A percentile compares a stretch with the other conserved stretches of the same genome.
These are phyloP conservation scores for Seriola quinqueradiata DNA, from an alignment of 2,113 vertebrate genomes.

Conservation along the genomic window DNA sequence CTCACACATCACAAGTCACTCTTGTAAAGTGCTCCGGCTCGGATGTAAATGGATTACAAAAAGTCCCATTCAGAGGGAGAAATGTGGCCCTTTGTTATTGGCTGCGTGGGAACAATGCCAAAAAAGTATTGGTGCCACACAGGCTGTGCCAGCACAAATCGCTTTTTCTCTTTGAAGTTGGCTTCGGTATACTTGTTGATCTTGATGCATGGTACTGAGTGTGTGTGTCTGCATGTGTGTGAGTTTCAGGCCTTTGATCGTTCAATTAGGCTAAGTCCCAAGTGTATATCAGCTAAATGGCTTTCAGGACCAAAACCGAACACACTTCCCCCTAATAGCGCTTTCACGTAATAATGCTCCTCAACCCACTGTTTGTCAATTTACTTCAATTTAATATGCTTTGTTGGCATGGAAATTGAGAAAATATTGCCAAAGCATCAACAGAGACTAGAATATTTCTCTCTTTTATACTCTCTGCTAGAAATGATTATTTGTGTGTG, in stretches of 20 bases:
- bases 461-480: not conserved
- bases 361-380: slow-evolving; percentile 33
- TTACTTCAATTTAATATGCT: slow-evolving; percentile 38
- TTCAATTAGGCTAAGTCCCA: slow-evolving; percentile 58
- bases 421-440: slow-evolving; percentile 41
- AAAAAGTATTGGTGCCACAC: slow-evolving; percentile 49
- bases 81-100: slow-evolving; percentile 51
- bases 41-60: slow-evolving; percentile 57
- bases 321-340: slow-evolving; percentile 20
- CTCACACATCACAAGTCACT: slow-evolving; percentile 32
- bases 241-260: slow-evolving; percentile 56
- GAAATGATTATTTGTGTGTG: not conserved
- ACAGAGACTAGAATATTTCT: not conserved
- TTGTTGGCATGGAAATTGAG: slow-evolving; percentile 33
- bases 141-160: slow-evolving; percentile 54
- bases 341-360: slow-evolving; percentile 41
- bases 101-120: slow-evolving; percentile 39
- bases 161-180: slow-evolving; percentile 63
- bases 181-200: slow-evolving; percentile 52
- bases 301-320: slow-evolving; percentile 43
- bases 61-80: slow-evolving; percentile 39
- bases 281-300: slow-evolving; percentile 57
- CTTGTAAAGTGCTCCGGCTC: slow-evolving; percentile 33
- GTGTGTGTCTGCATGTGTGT: slow-evolving; percentile 21
- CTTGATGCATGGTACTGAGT: slow-evolving; percentile 35